These are phyloP conservation scores for Dione juno DNA, from an alignment of 2,888 invertebrate species.

Conservation along the genomic window DNA sequence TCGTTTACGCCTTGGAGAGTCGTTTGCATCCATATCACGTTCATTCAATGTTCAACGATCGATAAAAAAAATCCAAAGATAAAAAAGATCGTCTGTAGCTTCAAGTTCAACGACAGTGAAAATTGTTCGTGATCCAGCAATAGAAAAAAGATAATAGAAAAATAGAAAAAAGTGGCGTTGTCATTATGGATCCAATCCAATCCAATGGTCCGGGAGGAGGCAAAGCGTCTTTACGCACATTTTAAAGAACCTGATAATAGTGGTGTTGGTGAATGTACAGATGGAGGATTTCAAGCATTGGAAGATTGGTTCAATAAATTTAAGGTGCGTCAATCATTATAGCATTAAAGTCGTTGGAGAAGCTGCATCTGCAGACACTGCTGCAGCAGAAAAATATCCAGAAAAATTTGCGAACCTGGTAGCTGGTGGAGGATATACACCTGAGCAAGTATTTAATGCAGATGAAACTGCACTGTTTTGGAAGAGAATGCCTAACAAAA, in stretches of 20 bases:
- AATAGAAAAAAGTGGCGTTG: constrained; percentile 47
- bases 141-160: constrained; percentile 47
- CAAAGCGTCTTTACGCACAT: constrained; percentile 49
- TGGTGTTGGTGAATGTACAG: constrained; percentile 40
- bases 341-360: constrained; percentile 45
- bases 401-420: constrained; percentile 47
- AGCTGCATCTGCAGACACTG: constrained; percentile 47
- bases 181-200: constrained; percentile 47
- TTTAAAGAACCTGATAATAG: constrained; percentile 44
- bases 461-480: constrained; percentile 49
- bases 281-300: constrained; percentile 44
- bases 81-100: constrained; percentile 49
- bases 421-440: constrained; percentile 45
- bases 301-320: constrained; percentile 50
- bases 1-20: no score
- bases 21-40: constrained; percentile 28
- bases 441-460: constrained; percentile 48
- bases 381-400: constrained; percentile 48
- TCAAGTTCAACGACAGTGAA: constrained; percentile 48
- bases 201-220: constrained; percentile 47
- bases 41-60: constrained; percentile 47
- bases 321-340: constrained; percentile 48
- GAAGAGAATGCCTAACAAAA: constrained; percentile 46
- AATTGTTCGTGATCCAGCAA: constrained; percentile 49
- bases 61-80: constrained; percentile 44